A percentile compares a stretch with the other conserved stretches of the same genome.
Conservation (phyloP, 2,888 invertebrate genomes). For the Heliconius aoede region DNA sequence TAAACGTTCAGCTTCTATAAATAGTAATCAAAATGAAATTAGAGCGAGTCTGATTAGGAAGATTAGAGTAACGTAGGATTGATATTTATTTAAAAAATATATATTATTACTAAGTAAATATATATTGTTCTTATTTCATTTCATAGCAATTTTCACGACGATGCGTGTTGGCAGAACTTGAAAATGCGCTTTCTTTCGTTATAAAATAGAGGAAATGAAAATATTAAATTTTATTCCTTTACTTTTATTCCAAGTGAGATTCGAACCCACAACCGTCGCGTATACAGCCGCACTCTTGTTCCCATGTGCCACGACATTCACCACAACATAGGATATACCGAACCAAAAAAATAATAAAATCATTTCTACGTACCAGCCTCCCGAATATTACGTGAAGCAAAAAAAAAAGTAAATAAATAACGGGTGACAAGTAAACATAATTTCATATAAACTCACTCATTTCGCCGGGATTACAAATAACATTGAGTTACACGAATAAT, state of each 20-base stretch:
- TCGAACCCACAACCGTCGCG: no score
- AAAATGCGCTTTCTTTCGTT: no score
- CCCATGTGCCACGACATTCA: no score
- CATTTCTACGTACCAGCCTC: conserved; percentile 30
- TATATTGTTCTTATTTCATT: no score
- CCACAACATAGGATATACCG: conserved; percentile 10
- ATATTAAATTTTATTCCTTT: no score
- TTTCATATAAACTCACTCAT: conserved; percentile 75
- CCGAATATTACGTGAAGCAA: conserved; percentile 30
- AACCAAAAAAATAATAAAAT: conserved; percentile 46
- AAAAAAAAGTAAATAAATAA: conserved; percentile 38
- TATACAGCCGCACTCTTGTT: no score
- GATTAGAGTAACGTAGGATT: not conserved
- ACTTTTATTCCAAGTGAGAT: no score
- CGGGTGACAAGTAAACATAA: conserved; percentile 64
- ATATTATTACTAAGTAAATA: no score
- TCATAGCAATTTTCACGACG: no score
- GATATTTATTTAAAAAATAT: not conserved
- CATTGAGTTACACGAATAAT: conserved; percentile 68
- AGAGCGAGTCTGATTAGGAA: conserved; percentile 18
- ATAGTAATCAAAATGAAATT: conserved; percentile 45
- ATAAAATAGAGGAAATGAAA: no score
- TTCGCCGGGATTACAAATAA: conserved; percentile 66
- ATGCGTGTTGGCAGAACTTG: no score
- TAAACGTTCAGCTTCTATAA: conserved; percentile 39